Base-by-base conservation (phyloP, 2,113 vertebrate species). In the Oryzias melastigma region DNA sequence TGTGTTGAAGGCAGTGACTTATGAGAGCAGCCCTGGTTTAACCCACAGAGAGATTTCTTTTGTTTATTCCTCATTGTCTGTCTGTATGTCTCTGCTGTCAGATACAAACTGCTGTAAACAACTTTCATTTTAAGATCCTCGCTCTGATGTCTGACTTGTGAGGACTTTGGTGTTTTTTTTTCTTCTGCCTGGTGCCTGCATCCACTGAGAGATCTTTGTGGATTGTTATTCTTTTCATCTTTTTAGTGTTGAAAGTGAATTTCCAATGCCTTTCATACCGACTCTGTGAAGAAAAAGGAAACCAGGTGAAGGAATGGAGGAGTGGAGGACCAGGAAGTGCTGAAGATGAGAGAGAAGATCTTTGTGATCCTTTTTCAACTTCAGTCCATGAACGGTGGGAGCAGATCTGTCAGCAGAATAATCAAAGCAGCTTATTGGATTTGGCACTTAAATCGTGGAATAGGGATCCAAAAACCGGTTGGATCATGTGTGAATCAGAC, bases 401-500 rank as follows among this genome's bases (percentile, higher is more conserved):
- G 29, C 47, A 54, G 25, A 35, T 14, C 48, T 85, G 84, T 35
- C n/a, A 43, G 14, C 24, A 13, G 22, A 35, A 54, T 5, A 40
- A 44, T 55, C 58, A 65, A 22, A 63, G 48, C 41, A 70, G 63
- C 20, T 4, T 15, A 3, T 63, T 68, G 16, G 55, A 62, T 47
- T 13, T 17, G 1, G 48, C 3, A 5, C 24, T 62, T 29, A 53
- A 68, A 22, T 40, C 48, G 10, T 19, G 47, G 25, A n/a, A 16
- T 15, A 19, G 7, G 5, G 58, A 72, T 24, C 40, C 47, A 18
- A 65, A 68, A 15, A 12, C 5, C 5, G 71, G 22, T 42, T 79
- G 68, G 74, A 86, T 86, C 54, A 53, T 76, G 50, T 90, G 88
- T 59, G 44, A 84, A 46, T 60, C 82, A 7, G 78, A 87, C 22